These are phyloP conservation scores for Tachina lurida DNA, from an alignment of 2,888 invertebrate species.

Conservation along the genomic window DNA sequence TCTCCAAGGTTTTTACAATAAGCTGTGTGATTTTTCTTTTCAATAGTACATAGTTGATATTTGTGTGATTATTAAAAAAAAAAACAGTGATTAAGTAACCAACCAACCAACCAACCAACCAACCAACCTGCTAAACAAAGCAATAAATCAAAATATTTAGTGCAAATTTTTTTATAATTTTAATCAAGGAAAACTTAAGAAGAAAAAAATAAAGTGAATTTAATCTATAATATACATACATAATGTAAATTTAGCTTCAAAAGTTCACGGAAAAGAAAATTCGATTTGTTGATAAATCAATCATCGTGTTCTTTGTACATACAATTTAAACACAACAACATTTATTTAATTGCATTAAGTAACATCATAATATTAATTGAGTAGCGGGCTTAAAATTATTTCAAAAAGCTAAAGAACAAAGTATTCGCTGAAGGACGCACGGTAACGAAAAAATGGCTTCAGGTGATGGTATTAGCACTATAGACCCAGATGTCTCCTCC, in stretches of 20 bases:
- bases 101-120: constrained; percentile 44
- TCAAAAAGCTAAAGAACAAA: constrained; percentile 28
- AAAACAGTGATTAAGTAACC: constrained; percentile 68
- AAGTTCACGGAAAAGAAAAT: neutral
- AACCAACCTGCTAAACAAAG: constrained; percentile 61
- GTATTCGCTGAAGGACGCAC: constrained; percentile 1
- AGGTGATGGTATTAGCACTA: constrained; percentile 90
- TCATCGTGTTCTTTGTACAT: constrained; percentile 21
- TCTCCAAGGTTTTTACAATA: constrained; percentile 68
- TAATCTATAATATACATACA: neutral
- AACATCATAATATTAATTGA: constrained; percentile 29
- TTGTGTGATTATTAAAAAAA: constrained; percentile 60
- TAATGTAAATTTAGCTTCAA: constrained; percentile 22
- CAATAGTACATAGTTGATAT: constrained; percentile 44
- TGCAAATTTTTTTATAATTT: constrained; percentile 52
- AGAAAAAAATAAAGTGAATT: constrained; percentile 15
- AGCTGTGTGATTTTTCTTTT: constrained; percentile 53
- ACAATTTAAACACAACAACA: neutral
- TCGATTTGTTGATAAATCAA: constrained; percentile 59
- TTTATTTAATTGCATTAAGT: constrained; percentile 14
- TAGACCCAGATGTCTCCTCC: constrained; percentile 89
- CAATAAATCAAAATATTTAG: constrained; percentile 71
- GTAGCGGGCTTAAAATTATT: constrained; percentile 25
- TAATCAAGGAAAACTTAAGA: neutral
- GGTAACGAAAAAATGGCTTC: constrained; percentile 87